These are phyloP conservation scores for Xiphias gladius DNA, from an alignment of 2,113 vertebrate species.

Conservation along the genomic window DNA sequence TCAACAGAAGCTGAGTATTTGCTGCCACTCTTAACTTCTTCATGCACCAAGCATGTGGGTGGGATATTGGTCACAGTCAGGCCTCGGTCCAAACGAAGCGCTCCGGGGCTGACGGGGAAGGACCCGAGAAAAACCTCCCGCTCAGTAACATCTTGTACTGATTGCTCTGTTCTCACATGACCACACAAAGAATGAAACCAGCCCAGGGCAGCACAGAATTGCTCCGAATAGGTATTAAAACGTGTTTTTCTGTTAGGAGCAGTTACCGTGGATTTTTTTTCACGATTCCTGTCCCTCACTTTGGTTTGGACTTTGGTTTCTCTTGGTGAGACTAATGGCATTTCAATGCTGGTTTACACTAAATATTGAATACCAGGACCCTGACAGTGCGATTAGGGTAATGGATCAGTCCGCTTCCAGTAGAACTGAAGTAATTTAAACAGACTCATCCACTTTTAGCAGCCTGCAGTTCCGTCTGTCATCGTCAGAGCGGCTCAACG, in stretches of 20 bases:
- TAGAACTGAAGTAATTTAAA: no score
- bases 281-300: background rate
- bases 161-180: conserved; percentile 40
- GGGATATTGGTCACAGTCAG: conserved; percentile 15
- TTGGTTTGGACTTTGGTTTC: background rate
- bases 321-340: background rate
- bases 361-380: background rate
- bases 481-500: no score
- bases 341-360: background rate
- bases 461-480: no score
- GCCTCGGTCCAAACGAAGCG: conserved; percentile 14
- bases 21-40: conserved; percentile 10
- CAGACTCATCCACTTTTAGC: no score
- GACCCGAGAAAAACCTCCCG: background rate
- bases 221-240: background rate
- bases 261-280: background rate
- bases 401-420: no score
- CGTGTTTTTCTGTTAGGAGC: background rate
- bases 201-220: background rate
- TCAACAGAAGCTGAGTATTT: conserved; percentile 11
- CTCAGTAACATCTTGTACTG: conserved; percentile 25
- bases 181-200: conserved; percentile 29
- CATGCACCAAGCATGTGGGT: conserved; percentile 5
- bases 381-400: rapidly evolving
- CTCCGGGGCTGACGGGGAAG: conserved; percentile 2